Conservation (phyloP, 2,113 vertebrate species). For the Charadrius vociferus region DNA sequence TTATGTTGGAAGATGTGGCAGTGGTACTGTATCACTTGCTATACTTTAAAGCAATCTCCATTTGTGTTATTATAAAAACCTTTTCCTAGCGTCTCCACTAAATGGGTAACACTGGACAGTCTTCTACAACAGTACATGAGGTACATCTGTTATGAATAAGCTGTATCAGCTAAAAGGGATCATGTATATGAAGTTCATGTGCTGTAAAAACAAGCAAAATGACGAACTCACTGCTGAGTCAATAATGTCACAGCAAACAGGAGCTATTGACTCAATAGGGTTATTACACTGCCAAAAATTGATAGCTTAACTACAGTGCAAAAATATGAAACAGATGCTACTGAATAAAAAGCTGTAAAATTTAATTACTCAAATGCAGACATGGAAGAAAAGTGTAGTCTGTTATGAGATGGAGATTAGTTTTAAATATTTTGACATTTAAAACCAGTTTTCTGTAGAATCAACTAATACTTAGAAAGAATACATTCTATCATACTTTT, state of each 20-base stretch:
- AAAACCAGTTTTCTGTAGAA: constrained; percentile 12
- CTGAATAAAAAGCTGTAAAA: constrained; percentile 57
- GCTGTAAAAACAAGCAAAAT: not conserved
- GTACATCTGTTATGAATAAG: not conserved
- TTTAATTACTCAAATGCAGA: constrained; percentile 61
- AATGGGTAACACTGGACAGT: not conserved
- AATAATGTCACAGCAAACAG: constrained; percentile 51
- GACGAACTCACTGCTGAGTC: constrained; percentile 4
- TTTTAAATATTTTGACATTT: constrained; percentile 62
- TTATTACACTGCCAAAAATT: constrained; percentile 55
- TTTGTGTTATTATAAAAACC: not conserved
- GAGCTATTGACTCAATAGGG: constrained; percentile 50
- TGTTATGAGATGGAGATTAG: constrained; percentile 19
- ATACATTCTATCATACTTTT: not conserved
- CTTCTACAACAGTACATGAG: not conserved
- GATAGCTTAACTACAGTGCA: constrained; percentile 56
- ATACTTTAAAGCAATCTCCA: not conserved
- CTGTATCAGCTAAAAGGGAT: not conserved
- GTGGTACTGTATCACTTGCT: not conserved
- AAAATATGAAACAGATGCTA: constrained; percentile 67
- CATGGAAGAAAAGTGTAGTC: constrained; percentile 3
- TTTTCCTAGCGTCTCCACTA: not conserved
- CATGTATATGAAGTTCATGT: not conserved
- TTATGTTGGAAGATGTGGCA: not conserved
- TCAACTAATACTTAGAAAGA: not conserved